phyloP scores from a whole-genome alignment of 2,888 invertebrate genomes.

The Cyclophora punctaria region DNA sequence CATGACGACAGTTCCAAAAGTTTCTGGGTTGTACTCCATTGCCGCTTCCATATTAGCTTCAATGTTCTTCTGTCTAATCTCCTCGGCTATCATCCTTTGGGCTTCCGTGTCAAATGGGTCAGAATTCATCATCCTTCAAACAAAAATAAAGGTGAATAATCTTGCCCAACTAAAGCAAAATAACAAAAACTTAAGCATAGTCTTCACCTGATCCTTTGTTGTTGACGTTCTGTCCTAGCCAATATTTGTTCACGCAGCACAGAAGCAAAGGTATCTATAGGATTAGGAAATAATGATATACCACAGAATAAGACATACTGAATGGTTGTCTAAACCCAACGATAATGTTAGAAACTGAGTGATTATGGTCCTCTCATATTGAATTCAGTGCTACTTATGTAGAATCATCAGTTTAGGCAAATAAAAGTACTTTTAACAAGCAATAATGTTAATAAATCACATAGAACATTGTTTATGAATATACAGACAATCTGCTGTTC shows the following conservation, averaged over 20 bases:
- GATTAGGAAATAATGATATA: constrained; percentile 30
- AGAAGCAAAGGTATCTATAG: constrained; percentile 83
- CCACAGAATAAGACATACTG: not conserved
- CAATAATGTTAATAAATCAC: no score
- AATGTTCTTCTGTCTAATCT: constrained; percentile 96
- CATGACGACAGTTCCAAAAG: constrained; percentile 98
- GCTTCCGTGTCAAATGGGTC: constrained; percentile 97
- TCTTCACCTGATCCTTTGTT: constrained; percentile 78
- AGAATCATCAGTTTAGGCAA: no score
- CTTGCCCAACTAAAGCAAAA: not conserved
- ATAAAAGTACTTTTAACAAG: no score
- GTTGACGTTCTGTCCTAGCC: constrained; percentile 87
- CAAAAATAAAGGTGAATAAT: not conserved
- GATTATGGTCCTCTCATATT: no score
- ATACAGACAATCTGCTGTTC: no score
- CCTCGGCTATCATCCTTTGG: constrained; percentile 95
- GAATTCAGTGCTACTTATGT: no score
- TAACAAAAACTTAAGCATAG: not conserved
- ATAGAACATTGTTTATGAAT: no score
- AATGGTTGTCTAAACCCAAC: no score
- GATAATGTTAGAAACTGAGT: no score
- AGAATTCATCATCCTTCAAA: constrained; percentile 86
- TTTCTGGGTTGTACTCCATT: constrained; percentile 98
- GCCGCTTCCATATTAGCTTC: constrained; percentile 99
- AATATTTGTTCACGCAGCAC: constrained; percentile 88